Percentiles rank a stretch among this genome's conserved stretches.
Evolutionary conservation across 1,140 invertebrate genomes (phyloP).

Genomic region (Nilaparvata lugens): DNA sequence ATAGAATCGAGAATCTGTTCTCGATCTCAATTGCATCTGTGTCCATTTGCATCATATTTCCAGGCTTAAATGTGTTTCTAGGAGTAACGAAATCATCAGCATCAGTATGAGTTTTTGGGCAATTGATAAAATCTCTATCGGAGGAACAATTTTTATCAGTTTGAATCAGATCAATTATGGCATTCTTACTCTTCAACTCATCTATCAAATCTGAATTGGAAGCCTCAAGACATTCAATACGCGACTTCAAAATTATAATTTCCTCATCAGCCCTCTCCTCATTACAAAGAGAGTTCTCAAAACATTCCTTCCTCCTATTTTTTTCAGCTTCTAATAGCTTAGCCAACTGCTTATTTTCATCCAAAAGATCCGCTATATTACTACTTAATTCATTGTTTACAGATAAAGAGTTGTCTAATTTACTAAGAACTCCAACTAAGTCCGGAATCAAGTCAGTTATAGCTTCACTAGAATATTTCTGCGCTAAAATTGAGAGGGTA

Average conservation of each 20-base stretch:
- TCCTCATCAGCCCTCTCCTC: slow-evolving; percentile 3
- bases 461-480: no score
- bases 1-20: not conserved
- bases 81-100: not conserved
- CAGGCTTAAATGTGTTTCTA: not conserved
- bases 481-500: no score
- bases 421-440: no score
- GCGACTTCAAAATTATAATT: not conserved
- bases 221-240: not conserved
- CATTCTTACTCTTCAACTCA: slow-evolving; percentile 5
- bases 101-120: no score
- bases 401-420: not conserved
- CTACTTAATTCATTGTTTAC: not conserved
- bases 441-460: no score
- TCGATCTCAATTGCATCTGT: not conserved
- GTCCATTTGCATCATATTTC: not conserved
- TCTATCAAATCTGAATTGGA: not conserved
- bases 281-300: not conserved
- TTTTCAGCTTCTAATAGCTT: not conserved
- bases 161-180: no score
- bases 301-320: not conserved
- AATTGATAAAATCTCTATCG: no score
- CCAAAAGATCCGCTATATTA: not conserved
- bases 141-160: no score
- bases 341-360: not conserved